Percentiles rank a stretch among this genome's conserved stretches.
Evolutionary conservation across 2,888 invertebrate species (phyloP).

Genomic region (Iselma pallidipennis): DNA sequence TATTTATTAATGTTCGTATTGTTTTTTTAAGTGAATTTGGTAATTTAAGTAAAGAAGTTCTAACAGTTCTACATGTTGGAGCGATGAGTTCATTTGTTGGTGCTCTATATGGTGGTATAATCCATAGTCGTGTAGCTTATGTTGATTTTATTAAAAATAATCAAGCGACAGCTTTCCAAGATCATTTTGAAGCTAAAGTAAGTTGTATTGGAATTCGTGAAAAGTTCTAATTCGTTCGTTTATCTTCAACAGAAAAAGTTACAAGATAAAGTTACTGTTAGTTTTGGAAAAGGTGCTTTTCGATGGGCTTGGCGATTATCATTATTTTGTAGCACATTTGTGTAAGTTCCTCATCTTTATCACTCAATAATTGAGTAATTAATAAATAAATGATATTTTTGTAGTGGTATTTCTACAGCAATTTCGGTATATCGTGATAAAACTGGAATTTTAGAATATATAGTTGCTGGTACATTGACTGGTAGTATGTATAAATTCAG

Average conservation of each 20-base stretch:
- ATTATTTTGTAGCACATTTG: slow-evolving; percentile 69
- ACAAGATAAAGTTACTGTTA: slow-evolving; percentile 70
- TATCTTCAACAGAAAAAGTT: slow-evolving; percentile 64
- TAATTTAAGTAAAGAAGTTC: slow-evolving; percentile 64
- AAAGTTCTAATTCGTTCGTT: not conserved
- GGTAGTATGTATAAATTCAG: slow-evolving; percentile 70
- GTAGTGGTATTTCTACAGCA: slow-evolving; percentile 66
- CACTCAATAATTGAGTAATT: slow-evolving; percentile 1
- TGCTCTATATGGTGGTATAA: slow-evolving; percentile 67
- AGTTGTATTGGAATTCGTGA: slow-evolving; percentile 53
- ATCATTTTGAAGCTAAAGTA: slow-evolving; percentile 72
- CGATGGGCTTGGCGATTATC: slow-evolving; percentile 71
- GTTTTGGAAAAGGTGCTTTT: slow-evolving; percentile 73
- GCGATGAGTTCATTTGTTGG: slow-evolving; percentile 66
- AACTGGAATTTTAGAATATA: slow-evolving; percentile 68
- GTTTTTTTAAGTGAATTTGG: slow-evolving; percentile 66
- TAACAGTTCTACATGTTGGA: slow-evolving; percentile 64
- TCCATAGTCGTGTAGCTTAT: slow-evolving; percentile 64
- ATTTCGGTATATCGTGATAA: slow-evolving; percentile 71
- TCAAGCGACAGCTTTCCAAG: slow-evolving; percentile 70
- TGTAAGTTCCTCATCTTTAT: slow-evolving; percentile 63
- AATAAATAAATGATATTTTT: slow-evolving; percentile 36
- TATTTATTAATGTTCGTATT: too few relatives aligned
- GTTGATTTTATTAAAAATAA: slow-evolving; percentile 72
- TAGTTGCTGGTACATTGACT: slow-evolving; percentile 66